Percentiles rank a stretch among this genome's conserved stretches.
Conservation (phyloP, 2,888 invertebrate species). For the Cryptops parisi region DNA sequence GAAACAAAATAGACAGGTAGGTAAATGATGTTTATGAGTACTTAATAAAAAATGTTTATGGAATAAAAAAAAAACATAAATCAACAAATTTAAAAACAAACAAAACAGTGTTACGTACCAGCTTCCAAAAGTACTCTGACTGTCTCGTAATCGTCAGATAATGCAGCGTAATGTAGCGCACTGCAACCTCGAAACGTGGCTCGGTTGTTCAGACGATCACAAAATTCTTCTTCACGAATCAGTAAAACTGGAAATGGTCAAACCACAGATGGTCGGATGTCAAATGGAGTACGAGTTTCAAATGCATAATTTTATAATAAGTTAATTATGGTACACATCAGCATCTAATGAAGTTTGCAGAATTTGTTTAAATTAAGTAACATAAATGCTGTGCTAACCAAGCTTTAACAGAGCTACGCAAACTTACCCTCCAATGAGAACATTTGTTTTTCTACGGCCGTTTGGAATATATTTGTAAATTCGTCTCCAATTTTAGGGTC, state of each 20-base stretch:
- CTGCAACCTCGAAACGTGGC: conserved; percentile 73
- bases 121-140: conserved; percentile 50
- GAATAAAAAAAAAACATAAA: conserved; percentile 7
- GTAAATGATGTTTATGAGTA: too few relatives aligned
- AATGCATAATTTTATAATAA: too few relatives aligned
- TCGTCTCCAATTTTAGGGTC: conserved; percentile 60
- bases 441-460: conserved; percentile 48
- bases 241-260: conserved; percentile 30
- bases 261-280: too few relatives aligned
- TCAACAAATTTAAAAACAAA: not conserved
- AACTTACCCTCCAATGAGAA: conserved; percentile 54
- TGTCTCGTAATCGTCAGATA: conserved; percentile 50
- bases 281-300: too few relatives aligned
- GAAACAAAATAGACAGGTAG: too few relatives aligned
- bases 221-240: conserved; percentile 67
- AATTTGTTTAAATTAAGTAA: too few relatives aligned
- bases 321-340: too few relatives aligned
- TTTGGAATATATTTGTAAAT: conserved; percentile 52
- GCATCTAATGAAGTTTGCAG: too few relatives aligned
- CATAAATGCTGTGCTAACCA: not conserved
- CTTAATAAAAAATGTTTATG: too few relatives aligned
- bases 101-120: conserved; percentile 34
- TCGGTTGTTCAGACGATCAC: conserved; percentile 42
- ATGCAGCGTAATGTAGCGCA: conserved; percentile 73
- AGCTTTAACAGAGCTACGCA: not conserved